Percentiles rank a stretch among this genome's conserved stretches.
Evolutionary conservation across 2,888 invertebrate species (phyloP).

Genomic region (Sipha maydis): DNA sequence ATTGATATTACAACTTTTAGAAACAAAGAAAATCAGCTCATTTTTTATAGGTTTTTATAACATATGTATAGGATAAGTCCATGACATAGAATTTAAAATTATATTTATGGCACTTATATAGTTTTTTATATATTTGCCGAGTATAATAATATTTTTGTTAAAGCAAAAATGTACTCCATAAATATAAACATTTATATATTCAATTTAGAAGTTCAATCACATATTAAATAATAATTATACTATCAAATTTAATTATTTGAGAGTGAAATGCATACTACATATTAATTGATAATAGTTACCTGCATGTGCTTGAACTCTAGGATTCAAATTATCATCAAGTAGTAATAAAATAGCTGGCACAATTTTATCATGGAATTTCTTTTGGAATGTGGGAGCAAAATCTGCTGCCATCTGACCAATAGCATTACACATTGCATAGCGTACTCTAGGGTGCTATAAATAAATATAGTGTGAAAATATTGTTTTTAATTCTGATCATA

Average conservation of each 20-base stretch:
- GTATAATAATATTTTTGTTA: too few species aligned
- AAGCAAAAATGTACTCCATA: too few species aligned
- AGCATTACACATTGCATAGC: slow-evolving; percentile 98
- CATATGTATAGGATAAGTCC: too few species aligned
- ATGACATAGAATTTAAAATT: too few species aligned
- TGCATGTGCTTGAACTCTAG: slow-evolving; percentile 90
- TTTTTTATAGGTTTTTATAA: too few species aligned
- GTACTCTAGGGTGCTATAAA: slow-evolving; percentile 84
- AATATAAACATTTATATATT: too few species aligned
- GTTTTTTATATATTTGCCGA: too few species aligned
- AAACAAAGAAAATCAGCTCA: too few species aligned
- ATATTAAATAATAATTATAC: too few species aligned
- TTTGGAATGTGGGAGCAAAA: slow-evolving; percentile 96
- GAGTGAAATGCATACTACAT: neutral
- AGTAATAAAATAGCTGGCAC: slow-evolving; percentile 83
- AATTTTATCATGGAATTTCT: slow-evolving; percentile 96
- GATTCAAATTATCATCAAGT: slow-evolving; percentile 89
- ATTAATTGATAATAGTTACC: slow-evolving; percentile 66
- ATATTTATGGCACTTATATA: too few species aligned
- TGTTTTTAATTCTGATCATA: neutral
- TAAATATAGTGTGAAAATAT: neutral
- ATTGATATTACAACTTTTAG: too few species aligned
- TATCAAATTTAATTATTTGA: neutral
- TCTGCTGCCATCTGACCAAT: slow-evolving; percentile 99
- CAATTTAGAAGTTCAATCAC: too few species aligned